A percentile compares a stretch with the other conserved stretches of the same genome.
Conservation (phyloP, 2,113 vertebrate genomes). For the Saccopteryx bilineata region DNA sequence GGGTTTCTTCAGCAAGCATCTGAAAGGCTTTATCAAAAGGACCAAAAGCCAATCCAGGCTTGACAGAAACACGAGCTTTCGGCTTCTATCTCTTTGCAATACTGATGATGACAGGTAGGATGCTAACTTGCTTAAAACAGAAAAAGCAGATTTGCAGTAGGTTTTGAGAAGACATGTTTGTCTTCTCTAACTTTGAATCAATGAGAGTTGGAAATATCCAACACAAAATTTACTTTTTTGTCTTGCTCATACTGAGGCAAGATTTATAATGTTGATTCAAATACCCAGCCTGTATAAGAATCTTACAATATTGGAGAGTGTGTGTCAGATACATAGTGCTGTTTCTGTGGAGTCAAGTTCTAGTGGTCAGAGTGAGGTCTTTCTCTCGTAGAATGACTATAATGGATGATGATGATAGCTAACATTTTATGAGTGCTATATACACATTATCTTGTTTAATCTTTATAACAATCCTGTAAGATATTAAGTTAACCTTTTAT, state of each 20-base stretch:
- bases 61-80: conserved; percentile 96
- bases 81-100: conserved; percentile 92
- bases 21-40: conserved; percentile 98
- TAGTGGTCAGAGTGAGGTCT: neutral
- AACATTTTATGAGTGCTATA: neutral
- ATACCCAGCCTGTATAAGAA: conserved; percentile 21
- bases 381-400: neutral
- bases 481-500: neutral
- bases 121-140: neutral
- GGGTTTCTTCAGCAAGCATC: conserved; percentile 98
- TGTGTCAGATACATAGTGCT: neutral
- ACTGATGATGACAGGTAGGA: conserved; percentile 95
- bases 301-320: neutral
- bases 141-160: neutral
- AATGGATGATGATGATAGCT: neutral
- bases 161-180: conserved; percentile 27
- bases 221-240: neutral
- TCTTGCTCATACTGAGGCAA: conserved; percentile 14
- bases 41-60: conserved; percentile 98
- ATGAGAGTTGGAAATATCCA: neutral
- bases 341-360: neutral
- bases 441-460: neutral
- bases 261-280: neutral
- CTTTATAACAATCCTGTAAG: neutral
- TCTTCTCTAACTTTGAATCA: conserved; percentile 32